These are phyloP conservation scores for Esperia sulphurella DNA, from an alignment of 2,888 invertebrate species.

Conservation along the genomic window DNA sequence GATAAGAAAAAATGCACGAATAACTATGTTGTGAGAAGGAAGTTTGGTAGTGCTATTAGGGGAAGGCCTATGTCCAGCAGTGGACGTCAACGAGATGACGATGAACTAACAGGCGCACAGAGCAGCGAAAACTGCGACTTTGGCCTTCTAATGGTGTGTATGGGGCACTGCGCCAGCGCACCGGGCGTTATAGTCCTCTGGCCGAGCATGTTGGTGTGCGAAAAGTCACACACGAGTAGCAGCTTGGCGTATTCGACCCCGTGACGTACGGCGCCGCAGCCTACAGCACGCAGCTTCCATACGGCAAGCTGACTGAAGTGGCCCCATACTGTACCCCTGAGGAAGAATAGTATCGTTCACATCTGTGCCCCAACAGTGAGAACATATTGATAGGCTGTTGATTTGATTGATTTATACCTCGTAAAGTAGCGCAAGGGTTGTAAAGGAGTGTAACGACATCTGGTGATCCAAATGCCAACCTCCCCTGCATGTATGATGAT, in stretches of 20 bases:
- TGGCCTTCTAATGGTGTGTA: constrained; percentile 35
- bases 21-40: too few relatives aligned
- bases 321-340: constrained; percentile 60
- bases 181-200: constrained; percentile 55
- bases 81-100: too few relatives aligned
- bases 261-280: constrained; percentile 62
- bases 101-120: constrained; percentile 55
- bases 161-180: constrained; percentile 40
- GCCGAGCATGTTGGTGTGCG: constrained; percentile 71
- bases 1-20: too few relatives aligned
- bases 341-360: not conserved
- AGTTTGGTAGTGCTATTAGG: too few relatives aligned
- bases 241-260: constrained; percentile 40
- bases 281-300: constrained; percentile 60
- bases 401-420: too few relatives aligned
- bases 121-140: constrained; percentile 46
- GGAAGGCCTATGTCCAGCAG: too few relatives aligned
- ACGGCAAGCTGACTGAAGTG: constrained; percentile 70
- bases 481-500: too few relatives aligned
- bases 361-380: too few relatives aligned
- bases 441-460: too few relatives aligned
- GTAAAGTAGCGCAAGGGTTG: too few relatives aligned
- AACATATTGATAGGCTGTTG: too few relatives aligned
- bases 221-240: constrained; percentile 68
- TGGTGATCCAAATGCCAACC: too few relatives aligned